Base-by-base conservation (phyloP, 2,888 invertebrate species). In the Hanleya hanleyi region DNA sequence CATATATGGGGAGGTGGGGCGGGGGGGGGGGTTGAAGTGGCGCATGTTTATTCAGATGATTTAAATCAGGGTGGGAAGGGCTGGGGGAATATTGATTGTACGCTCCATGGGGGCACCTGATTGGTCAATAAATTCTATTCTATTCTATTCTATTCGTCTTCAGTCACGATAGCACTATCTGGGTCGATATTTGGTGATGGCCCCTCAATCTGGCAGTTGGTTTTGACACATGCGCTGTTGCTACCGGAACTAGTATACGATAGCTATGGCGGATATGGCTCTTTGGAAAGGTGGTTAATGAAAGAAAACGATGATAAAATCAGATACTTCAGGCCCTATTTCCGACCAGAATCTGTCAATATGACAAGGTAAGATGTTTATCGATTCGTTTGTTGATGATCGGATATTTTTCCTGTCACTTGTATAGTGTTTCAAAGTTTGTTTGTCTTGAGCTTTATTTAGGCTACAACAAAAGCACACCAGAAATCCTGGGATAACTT, bases 261-360 rank as follows among this genome's bases (percentile, higher is more conserved):
- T 15, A 29, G 57, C 22, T 29, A 57, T 57, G 57, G 57, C 57
- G 57, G 57, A 57, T 57, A 26, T 32, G 9, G 9, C 22, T 57
- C 29, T 57, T 2, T 57, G 57, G 57, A 32, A 7, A 29, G 5
- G 2, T 15, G 57, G 57, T 29, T 57, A 29, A 57, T 22, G 4
- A 57, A 22, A 57, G 57, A 26, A 57, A 57, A 57, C 57, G 29
- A 57, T 57, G 57, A 57, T 29, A 15, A 57, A 57, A 32, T 47
- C 47, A 47, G 4, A 18, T 18, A 22, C n/a, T n/a, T n/a, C 18
- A 47, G 47, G 47, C 22, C n/a, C 22, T 47, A 47, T 47, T 4
- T 47, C 47, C 22, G 47, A 47, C 22, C 47, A 47, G 22, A 47
- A 47, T 47, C 47, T 47, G 47, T 22, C 47, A 22, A 47, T n/a